Evolutionary conservation across 2,113 vertebrate genomes (phyloP).

Genomic region (Cyanoderma ruficeps): DNA sequence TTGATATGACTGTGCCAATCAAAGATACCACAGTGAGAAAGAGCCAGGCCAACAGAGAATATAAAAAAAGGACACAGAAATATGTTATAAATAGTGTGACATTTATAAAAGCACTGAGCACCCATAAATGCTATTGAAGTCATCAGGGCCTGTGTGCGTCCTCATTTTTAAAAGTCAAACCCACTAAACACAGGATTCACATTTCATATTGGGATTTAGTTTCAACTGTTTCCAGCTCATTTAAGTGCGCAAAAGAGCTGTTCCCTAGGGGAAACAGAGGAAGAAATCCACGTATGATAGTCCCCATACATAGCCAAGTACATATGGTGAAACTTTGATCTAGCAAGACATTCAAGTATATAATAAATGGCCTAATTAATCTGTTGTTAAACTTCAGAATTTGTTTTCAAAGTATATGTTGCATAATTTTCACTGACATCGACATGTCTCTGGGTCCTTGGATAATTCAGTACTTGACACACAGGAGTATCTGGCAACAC

Average conservation of each 20-base stretch:
- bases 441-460: not conserved
- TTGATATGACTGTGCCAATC: slow-evolving; percentile 22
- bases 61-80: slow-evolving; percentile 37
- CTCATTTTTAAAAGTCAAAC: slow-evolving; percentile 39
- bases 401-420: not conserved
- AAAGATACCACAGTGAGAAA: slow-evolving; percentile 43
- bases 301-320: not conserved
- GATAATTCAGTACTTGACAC: not conserved
- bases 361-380: not conserved
- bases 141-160: slow-evolving; percentile 38
- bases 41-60: slow-evolving; percentile 52
- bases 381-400: not conserved
- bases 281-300: not conserved
- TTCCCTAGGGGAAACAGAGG: not conserved
- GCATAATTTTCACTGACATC: not conserved
- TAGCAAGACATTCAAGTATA: not conserved
- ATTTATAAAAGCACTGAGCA: slow-evolving; percentile 57
- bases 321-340: not conserved
- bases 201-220: slow-evolving; percentile 38
- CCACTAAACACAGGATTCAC: not conserved
- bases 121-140: slow-evolving; percentile 68
- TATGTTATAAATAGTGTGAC: slow-evolving; percentile 69
- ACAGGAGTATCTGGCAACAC: not conserved
- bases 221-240: slow-evolving; percentile 31
- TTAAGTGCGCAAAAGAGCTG: slow-evolving; percentile 24